A percentile compares a stretch with the other conserved stretches of the same genome.
phyloP scores from a whole-genome alignment of 2,888 invertebrate genomes.

The Matsumyia berberina region DNA sequence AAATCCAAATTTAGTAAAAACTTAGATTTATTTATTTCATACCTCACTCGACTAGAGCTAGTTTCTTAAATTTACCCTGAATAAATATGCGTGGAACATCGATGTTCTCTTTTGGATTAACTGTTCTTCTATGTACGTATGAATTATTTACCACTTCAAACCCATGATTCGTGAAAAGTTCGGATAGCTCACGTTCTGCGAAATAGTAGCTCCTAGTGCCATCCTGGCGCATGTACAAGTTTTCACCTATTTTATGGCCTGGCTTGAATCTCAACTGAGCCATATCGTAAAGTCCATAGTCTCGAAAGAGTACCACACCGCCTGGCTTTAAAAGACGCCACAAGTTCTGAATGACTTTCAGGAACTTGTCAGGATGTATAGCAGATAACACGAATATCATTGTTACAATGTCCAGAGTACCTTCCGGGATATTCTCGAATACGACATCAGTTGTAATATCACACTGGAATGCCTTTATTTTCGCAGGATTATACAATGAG shows the following conservation, averaged over 20 bases:
- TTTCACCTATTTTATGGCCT: slow-evolving; percentile 95
- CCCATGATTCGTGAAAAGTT: slow-evolving; percentile 88
- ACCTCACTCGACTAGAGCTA: background rate
- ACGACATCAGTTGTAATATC: slow-evolving; percentile 91
- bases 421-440: slow-evolving; percentile 85
- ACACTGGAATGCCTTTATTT: slow-evolving; percentile 91
- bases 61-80: slow-evolving; percentile 91
- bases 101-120: slow-evolving; percentile 96
- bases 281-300: slow-evolving; percentile 98
- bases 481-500: slow-evolving; percentile 87
- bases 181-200: slow-evolving; percentile 88
- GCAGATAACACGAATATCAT: slow-evolving; percentile 98
- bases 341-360: slow-evolving; percentile 87
- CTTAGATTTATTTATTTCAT: background rate
- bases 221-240: slow-evolving; percentile 98
- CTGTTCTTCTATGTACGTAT: slow-evolving; percentile 94
- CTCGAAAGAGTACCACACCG: slow-evolving; percentile 93
- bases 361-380: slow-evolving; percentile 94
- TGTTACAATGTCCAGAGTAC: slow-evolving; percentile 91
- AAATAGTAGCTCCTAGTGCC: slow-evolving; percentile 96
- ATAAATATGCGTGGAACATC: slow-evolving; percentile 96
- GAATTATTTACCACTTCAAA: slow-evolving; percentile 89
- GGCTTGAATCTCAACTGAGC: slow-evolving; percentile 97
- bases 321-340: slow-evolving; percentile 88
- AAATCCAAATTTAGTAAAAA: background rate